Conservation (phyloP, 2,113 vertebrate species). For the Machaerirhynchus nigripectus region DNA sequence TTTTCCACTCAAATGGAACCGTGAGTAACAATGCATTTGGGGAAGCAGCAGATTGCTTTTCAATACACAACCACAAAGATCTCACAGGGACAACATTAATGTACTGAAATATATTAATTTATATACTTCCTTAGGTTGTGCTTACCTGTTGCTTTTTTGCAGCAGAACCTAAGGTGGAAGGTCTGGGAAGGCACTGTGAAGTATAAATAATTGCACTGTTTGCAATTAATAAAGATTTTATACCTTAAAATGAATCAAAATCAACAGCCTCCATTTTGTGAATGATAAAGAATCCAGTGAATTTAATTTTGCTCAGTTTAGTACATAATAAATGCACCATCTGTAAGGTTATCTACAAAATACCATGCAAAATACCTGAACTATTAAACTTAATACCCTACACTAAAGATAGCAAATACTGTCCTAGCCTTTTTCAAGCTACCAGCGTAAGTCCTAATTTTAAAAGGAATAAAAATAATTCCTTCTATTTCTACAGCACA, state of each 20-base stretch:
- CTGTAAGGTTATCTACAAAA: slow-evolving; percentile 73
- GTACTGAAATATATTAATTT: slow-evolving; percentile 78
- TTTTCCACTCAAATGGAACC: slow-evolving; percentile 79
- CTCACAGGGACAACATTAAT: slow-evolving; percentile 86
- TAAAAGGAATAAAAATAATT: slow-evolving; percentile 68
- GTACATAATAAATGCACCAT: slow-evolving; percentile 75
- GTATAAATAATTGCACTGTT: slow-evolving; percentile 96
- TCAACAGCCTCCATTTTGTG: slow-evolving; percentile 89
- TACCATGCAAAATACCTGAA: slow-evolving; percentile 80
- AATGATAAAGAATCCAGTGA: slow-evolving; percentile 80
- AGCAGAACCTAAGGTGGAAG: slow-evolving; percentile 99
- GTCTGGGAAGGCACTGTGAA: slow-evolving; percentile 99
- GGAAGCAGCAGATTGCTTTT: slow-evolving; percentile 81
- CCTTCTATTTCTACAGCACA: slow-evolving; percentile 71
- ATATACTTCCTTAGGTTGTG: slow-evolving; percentile 94
- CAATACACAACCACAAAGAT: slow-evolving; percentile 84
- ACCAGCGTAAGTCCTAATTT: slow-evolving; percentile 55
- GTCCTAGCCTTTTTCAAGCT: slow-evolving; percentile 68
- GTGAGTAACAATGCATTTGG: slow-evolving; percentile 77
- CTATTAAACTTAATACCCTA: slow-evolving; percentile 72
- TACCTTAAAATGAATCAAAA: slow-evolving; percentile 86
- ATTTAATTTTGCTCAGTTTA: slow-evolving; percentile 70
- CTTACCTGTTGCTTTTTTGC: slow-evolving; percentile 99
- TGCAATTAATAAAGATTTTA: slow-evolving; percentile 97
- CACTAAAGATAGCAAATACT: slow-evolving; percentile 63